phyloP scores from a whole-genome alignment of 2,888 invertebrate species.

The Eupithecia centaureata region DNA sequence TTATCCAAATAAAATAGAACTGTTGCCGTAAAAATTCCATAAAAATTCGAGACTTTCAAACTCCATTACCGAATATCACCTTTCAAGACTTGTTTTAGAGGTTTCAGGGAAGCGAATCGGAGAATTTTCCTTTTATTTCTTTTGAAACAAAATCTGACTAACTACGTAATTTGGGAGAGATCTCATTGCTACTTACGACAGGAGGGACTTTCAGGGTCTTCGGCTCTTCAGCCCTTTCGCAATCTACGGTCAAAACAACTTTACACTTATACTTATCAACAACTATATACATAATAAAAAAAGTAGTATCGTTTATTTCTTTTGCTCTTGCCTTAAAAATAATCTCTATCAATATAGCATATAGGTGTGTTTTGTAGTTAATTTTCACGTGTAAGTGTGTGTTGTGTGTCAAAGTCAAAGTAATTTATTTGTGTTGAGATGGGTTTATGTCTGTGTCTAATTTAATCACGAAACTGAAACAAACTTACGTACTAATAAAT shows the following conservation, averaged over 20 bases:
- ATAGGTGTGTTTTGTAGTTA: too few relatives aligned
- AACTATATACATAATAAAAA: background rate
- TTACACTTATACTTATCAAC: background rate
- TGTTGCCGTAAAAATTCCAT: constrained; percentile 23
- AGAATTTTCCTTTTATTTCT: constrained; percentile 34
- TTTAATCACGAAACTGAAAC: too few relatives aligned
- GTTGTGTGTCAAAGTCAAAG: too few relatives aligned
- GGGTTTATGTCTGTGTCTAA: too few relatives aligned
- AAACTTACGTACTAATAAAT: too few relatives aligned
- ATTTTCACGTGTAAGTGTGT: too few relatives aligned
- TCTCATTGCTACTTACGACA: constrained; percentile 22
- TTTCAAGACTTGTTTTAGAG: constrained; percentile 36
- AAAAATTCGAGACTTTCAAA: constrained; percentile 40
- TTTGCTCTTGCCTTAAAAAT: too few relatives aligned
- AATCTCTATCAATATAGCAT: too few relatives aligned
- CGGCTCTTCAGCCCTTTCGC: background rate
- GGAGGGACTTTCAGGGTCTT: constrained; percentile 16
- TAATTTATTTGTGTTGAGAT: too few relatives aligned
- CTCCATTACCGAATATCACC: constrained; percentile 39
- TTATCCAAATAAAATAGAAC: constrained; percentile 26
- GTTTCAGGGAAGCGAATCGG: constrained; percentile 32
- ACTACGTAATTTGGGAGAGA: constrained; percentile 28
- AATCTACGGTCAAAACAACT: background rate
- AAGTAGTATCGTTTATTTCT: too few relatives aligned
- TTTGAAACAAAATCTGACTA: constrained; percentile 37